A percentile compares a stretch with the other conserved stretches of the same genome.
Evolutionary conservation across 1,140 invertebrate species (phyloP).

Genomic region (Pemphigus obesinymphae): DNA sequence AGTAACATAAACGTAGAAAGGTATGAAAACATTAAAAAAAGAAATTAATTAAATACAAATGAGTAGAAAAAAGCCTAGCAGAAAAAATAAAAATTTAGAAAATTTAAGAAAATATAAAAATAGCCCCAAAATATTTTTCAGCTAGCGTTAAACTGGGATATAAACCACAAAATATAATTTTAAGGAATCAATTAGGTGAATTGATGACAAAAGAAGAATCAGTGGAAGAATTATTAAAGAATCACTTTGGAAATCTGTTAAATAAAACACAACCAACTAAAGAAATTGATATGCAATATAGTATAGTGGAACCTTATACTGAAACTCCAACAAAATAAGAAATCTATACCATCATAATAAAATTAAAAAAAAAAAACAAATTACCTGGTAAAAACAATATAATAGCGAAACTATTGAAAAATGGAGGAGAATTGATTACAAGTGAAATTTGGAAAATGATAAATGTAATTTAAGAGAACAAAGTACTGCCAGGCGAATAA

Average conservation of each 20-base stretch:
- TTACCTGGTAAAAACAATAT: slow-evolving; percentile 25
- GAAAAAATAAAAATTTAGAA: neutral
- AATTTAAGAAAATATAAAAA: slow-evolving; percentile 8
- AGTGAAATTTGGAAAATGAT: slow-evolving; percentile 31
- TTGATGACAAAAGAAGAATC: neutral
- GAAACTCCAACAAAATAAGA: slow-evolving; percentile 28
- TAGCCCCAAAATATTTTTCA: neutral
- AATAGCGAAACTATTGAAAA: slow-evolving; percentile 45
- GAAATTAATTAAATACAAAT: neutral
- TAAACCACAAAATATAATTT: neutral
- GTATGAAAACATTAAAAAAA: neutral
- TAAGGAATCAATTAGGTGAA: neutral
- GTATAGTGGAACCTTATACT: neutral
- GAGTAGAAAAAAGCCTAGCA: neutral
- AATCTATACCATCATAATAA: slow-evolving; percentile 37
- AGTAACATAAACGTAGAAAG: neutral
- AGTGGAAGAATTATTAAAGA: too few relatives aligned
- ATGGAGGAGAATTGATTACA: slow-evolving; percentile 39
- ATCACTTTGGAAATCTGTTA: neutral
- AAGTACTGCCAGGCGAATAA: slow-evolving; percentile 46
- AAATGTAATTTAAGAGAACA: slow-evolving; percentile 37
- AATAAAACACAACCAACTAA: neutral
- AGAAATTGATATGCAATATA: neutral
- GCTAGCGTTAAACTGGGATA: neutral
- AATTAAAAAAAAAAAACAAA: slow-evolving; percentile 44